Base-by-base conservation (phyloP, 2,113 vertebrate genomes). In the Lepus americanus region DNA sequence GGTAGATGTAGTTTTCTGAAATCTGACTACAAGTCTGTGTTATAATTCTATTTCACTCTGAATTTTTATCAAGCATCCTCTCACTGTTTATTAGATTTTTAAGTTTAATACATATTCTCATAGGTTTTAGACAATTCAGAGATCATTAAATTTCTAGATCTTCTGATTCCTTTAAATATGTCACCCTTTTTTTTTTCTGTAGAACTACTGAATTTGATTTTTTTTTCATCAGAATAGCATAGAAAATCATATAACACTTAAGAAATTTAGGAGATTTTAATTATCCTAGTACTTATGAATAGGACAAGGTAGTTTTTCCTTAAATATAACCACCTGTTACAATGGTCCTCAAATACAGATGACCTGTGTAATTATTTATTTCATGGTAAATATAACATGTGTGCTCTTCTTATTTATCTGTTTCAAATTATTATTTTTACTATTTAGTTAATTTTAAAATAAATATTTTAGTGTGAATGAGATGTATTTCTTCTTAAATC, bases 211-310 rank as follows among this genome's bases (percentile, higher is more conserved):
- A 69, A 33, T 44, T 80, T 55, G 6, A 5, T 53, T 59, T 96
- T 51, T 51, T 95, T 94, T 90, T 85, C 23, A 89, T 59, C 44
- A 84, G 36, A 94, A 74, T 20, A 23, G 23, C 25, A 61, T 3
- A 63, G 33, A 39, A 83, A 17, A 87, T 55, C 39, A 78, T 6
- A 51, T 63, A 39, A 87, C 39, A 70, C 16, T 74, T 95, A 53
- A 64, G 29, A 14, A 61, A 79, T 27, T 1, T 36, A 92, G 59
- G 25, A 81, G 49, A 82, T 73, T 70, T 74, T 69, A 77, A 59
- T 23, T 81, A 66, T 89, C 13, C 33, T 16, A 70, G 70, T 7
- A 5, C 6, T 22, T 82, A 44, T 39, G 23, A 81, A 22, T 74
- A 23, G 53, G 33, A 64, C 4, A 76, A 86, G 72, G 36, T 16